Evolutionary conservation across 2,113 vertebrate genomes (phyloP).

Genomic region (Cnemophilus loriae): DNA sequence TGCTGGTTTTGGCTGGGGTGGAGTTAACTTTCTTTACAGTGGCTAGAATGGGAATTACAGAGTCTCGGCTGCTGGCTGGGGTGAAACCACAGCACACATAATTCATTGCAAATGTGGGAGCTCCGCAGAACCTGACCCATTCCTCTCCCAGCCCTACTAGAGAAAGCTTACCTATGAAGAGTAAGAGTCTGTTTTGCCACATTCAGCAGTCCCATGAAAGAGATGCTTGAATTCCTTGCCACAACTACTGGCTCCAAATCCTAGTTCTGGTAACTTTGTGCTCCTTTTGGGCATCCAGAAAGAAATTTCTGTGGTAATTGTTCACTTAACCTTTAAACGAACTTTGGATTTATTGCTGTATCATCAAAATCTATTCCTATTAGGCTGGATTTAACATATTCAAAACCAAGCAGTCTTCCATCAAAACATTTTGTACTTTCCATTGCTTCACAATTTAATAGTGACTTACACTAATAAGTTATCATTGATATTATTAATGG

Average conservation of each 20-base stretch:
- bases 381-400: neutral
- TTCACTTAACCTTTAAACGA: neutral
- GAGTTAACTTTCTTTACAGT: neutral
- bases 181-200: neutral
- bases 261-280: neutral
- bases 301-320: neutral
- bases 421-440: neutral
- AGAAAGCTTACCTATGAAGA: neutral
- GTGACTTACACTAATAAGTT: neutral
- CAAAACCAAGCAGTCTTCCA: neutral
- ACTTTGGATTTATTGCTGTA: neutral
- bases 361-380: neutral
- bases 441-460: neutral
- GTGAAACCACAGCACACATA: neutral
- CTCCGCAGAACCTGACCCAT: neutral
- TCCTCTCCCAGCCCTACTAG: neutral
- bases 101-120: neutral
- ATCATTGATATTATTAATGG: neutral
- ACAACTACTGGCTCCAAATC: neutral
- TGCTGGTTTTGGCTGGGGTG: neutral
- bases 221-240: neutral
- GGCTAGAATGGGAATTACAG: neutral
- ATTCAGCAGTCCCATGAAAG: neutral
- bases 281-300: neutral
- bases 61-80: neutral